phyloP scores from a whole-genome alignment of 2,888 invertebrate species.

The Ochropleura plecta region DNA sequence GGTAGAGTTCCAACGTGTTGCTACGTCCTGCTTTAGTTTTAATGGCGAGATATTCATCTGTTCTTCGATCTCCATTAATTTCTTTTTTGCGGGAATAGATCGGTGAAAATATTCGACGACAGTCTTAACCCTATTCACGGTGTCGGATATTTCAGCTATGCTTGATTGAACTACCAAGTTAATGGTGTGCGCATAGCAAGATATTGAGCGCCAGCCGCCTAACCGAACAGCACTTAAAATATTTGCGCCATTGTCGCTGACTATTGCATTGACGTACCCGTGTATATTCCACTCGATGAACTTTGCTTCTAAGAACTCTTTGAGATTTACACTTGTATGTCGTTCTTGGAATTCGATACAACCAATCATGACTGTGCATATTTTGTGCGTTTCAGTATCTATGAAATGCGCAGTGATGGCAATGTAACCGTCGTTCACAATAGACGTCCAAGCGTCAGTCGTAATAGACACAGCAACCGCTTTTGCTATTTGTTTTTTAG shows the following conservation, averaged over 20 bases:
- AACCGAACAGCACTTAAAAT: background rate
- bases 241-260: slow-evolving; percentile 15
- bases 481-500: slow-evolving; percentile 28
- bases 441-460: slow-evolving; percentile 35
- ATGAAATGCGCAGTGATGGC: slow-evolving; percentile 38
- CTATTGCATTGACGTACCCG: background rate
- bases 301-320: slow-evolving; percentile 14
- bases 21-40: slow-evolving; percentile 65
- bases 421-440: slow-evolving; percentile 24
- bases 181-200: slow-evolving; percentile 37
- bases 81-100: slow-evolving; percentile 37
- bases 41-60: slow-evolving; percentile 46
- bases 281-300: slow-evolving; percentile 32
- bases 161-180: slow-evolving; percentile 31
- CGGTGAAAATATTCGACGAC: slow-evolving; percentile 54
- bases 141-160: slow-evolving; percentile 32
- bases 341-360: slow-evolving; percentile 40
- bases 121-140: slow-evolving; percentile 29
- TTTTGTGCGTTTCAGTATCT: background rate
- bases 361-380: slow-evolving; percentile 43
- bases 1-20: slow-evolving; percentile 63
- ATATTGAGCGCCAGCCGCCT: slow-evolving; percentile 36
- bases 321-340: slow-evolving; percentile 29
- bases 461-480: slow-evolving; percentile 41
- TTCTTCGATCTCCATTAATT: slow-evolving; percentile 51